A percentile compares a stretch with the other conserved stretches of the same genome.
Evolutionary conservation across 2,113 vertebrate species (phyloP).

Genomic region (Amblyornis subalaris): DNA sequence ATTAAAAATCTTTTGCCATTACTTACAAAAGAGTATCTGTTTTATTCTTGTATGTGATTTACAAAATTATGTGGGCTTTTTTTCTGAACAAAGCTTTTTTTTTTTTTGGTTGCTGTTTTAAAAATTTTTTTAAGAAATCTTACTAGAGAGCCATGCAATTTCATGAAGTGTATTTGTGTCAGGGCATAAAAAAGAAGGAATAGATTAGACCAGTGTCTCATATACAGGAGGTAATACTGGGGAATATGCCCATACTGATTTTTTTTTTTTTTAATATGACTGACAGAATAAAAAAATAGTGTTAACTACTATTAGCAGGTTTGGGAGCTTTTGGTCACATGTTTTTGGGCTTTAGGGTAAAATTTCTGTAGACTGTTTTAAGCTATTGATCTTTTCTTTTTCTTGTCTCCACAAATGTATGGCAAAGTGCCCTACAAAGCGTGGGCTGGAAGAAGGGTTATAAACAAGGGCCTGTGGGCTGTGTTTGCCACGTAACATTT

Average conservation of each 20-base stretch:
- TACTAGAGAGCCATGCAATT: not conserved
- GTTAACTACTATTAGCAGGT: not conserved
- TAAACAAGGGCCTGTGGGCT: constrained; percentile 11
- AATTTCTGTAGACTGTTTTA: not conserved
- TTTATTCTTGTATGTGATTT: not conserved
- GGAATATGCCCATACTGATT: not conserved
- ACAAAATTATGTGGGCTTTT: not conserved
- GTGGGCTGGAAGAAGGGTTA: not conserved
- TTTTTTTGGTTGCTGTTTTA: not conserved
- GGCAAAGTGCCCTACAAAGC: not conserved
- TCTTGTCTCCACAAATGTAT: not conserved
- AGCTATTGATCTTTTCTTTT: not conserved
- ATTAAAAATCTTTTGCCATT: not conserved
- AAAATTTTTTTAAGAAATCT: not conserved
- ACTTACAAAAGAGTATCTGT: not conserved
- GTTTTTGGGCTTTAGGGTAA: not conserved
- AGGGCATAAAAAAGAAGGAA: not conserved
- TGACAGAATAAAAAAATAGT: not conserved
- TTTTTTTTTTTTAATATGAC: too few species aligned
- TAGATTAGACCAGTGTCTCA: rapidly evolving
- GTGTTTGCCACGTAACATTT: constrained; percentile 9
- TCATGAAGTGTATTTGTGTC: not conserved
- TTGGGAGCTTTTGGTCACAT: not conserved
- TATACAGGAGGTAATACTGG: not conserved
- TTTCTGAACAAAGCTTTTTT: not conserved